Base-by-base conservation (phyloP, 64 coral and sea anemone species). In the Dendronephthya gigantea region DNA sequence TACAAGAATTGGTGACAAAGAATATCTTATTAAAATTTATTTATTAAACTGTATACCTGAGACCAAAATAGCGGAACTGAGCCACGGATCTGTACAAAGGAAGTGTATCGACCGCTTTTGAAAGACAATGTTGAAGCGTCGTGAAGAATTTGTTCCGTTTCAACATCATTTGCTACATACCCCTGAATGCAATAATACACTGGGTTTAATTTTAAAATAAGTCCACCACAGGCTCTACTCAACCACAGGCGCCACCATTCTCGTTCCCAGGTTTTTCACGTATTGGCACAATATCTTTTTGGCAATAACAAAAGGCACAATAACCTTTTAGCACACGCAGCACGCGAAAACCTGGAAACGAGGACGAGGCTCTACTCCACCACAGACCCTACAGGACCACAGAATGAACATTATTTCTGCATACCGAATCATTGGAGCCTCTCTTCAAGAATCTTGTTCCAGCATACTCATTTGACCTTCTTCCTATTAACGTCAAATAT, bases 141-240 rank as follows among this genome's bases (percentile, higher is more conserved):
- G 82, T 98, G 89, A 27, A 92, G 87, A 83, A 98, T 98, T 58
- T 98, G 95, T 31, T 98, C 95, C 40, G 95, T 98, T 87, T 98
- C 95, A 39, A 98, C 95, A 79, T 98, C 95, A 72, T 98, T 98
- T 39, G 95, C 95, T 79, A 98, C 95, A 92, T 85, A 93, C 34
- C 95, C 95, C 94, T 98, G 16, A 29, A 33, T n/a, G n/a, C n/a
- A n/a, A n/a, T n/a, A n/a, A n/a, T n/a, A n/a, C n/a, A n/a, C n/a
- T n/a, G n/a, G n/a, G n/a, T n/a, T n/a, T n/a, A n/a, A n/a, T n/a
- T n/a, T n/a, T n/a, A n/a, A n/a, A n/a, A n/a, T n/a, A n/a, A n/a
- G n/a, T n/a, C n/a, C n/a, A n/a, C n/a, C n/a, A n/a, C n/a, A n/a
- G n/a, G n/a, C n/a, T n/a, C n/a, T n/a, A n/a, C n/a, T n/a, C n/a